Percentiles rank a stretch among this genome's conserved stretches.
phyloP scores from a whole-genome alignment of 2,113 vertebrate genomes.

The Hipposideros armiger region DNA sequence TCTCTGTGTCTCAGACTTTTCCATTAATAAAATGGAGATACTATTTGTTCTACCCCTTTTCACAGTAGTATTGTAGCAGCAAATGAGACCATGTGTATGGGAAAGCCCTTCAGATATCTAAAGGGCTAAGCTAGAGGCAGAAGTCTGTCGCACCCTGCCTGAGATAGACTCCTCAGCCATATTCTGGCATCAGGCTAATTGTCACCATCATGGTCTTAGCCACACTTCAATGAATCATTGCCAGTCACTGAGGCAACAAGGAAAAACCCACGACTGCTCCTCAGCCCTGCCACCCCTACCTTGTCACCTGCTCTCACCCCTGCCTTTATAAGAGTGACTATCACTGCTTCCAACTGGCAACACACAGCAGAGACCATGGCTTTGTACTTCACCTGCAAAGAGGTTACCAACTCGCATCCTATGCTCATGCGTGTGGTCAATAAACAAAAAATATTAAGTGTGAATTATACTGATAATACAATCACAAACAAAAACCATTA shows the following conservation, averaged over 20 bases:
- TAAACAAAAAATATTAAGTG: not conserved
- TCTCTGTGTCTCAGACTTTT: not conserved
- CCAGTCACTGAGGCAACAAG: not conserved
- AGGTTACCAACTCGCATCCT: not conserved
- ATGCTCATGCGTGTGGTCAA: not conserved
- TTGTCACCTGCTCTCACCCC: not conserved
- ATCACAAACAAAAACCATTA: not conserved
- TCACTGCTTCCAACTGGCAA: not conserved
- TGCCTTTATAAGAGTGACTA: not conserved
- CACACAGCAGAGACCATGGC: too few species aligned
- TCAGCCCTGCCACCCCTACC: not conserved
- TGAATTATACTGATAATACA: not conserved
- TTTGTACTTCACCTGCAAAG: not conserved
- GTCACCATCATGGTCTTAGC: too few species aligned
- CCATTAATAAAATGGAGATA: not conserved
- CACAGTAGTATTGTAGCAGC: not conserved
- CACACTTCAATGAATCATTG: not conserved
- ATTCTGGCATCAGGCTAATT: not conserved
- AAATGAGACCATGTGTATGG: not conserved
- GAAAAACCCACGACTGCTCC: fast-evolving
- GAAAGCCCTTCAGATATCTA: not conserved
- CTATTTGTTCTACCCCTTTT: not conserved
- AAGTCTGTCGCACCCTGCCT: not conserved
- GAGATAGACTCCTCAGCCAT: not conserved
- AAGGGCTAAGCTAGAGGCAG: not conserved